Base-by-base conservation (phyloP, 2,113 vertebrate species). In the Capreolus pygargus region DNA sequence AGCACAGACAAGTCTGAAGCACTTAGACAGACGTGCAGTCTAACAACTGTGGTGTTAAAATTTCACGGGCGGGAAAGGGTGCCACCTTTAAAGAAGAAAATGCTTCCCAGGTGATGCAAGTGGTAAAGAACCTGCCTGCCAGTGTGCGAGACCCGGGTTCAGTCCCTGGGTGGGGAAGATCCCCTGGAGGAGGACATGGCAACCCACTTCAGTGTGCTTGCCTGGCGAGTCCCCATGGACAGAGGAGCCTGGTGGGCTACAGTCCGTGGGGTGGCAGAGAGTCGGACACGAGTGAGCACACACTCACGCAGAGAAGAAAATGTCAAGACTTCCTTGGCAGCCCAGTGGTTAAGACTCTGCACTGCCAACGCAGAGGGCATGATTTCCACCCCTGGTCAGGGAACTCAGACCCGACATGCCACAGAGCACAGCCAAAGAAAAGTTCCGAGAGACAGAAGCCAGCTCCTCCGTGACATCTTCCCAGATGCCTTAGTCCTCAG, bases 71-170 rank as follows among this genome's bases (percentile, higher is more conserved):
- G 19, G 57, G 36, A 27, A n/a, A 67, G 4, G 14, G 6, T 12
- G 21, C 4, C 64, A 15, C 25, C 28, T 8, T 58, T 10, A 39
- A 36, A 36, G 36, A 39, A 39, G 50, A 21, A 70, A 82, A 21
- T 1, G 25, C 36, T 39, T 43, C 70, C 36, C 70, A 25, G 11
- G 36, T 13, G 70, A 39, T 25, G 36, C 36, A 0, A 12, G 36
- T 6, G 21, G 12, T 13, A 43, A 74, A 43, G 5, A 43, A 25
- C 21, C 11, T 7, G 6, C 70, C 70, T 43, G 36, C 19, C 21
- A 7, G 14, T 3, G 21, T 3, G 0, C 10, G 36, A 74, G 36
- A 74, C 36, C 27, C 0, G 2, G 21, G 21, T 74, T 74, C 36
- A 8, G 3, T 13, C 21, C 21, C 36, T 74, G 36, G 36, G 36